A percentile compares a stretch with the other conserved stretches of the same genome.
phyloP scores from a whole-genome alignment of 2,888 invertebrate genomes.

The Hypomecis atomaria region DNA sequence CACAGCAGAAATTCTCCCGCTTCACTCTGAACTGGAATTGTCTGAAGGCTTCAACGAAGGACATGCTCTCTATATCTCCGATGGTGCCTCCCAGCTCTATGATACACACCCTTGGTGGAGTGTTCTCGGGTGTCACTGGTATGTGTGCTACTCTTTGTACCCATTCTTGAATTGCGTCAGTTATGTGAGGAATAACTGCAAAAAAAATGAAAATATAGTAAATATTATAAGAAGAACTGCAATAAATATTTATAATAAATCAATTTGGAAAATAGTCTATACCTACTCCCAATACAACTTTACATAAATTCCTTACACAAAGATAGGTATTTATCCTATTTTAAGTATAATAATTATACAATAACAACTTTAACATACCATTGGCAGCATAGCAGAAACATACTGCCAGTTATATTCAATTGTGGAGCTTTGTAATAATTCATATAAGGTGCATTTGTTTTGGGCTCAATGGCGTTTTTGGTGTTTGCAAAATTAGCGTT shows the following conservation, averaged over 20 bases:
- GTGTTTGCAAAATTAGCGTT: no score
- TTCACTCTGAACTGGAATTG: slow-evolving; percentile 98
- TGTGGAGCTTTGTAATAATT: no score
- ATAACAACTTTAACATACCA: no score
- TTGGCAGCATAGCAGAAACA: no score
- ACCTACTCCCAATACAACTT: no score
- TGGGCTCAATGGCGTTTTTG: no score
- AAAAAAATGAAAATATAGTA: slow-evolving; percentile 29
- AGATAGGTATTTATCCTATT: no score
- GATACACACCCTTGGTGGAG: slow-evolving; percentile 91
- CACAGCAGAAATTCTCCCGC: slow-evolving; percentile 96
- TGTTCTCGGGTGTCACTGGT: slow-evolving; percentile 90
- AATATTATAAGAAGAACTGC: slow-evolving; percentile 6
- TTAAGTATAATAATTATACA: no score
- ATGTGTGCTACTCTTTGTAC: slow-evolving; percentile 95
- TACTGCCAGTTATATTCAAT: no score
- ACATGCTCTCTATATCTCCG: slow-evolving; percentile 99
- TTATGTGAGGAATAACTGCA: slow-evolving; percentile 98
- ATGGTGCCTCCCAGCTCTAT: slow-evolving; percentile 98
- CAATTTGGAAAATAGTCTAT: background rate
- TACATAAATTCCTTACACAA: no score
- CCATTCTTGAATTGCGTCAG: slow-evolving; percentile 99
- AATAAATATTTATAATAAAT: no score
- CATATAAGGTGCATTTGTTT: no score
- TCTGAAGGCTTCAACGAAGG: slow-evolving; percentile 98